Evolutionary conservation across 2,797 vertebrate genomes (phyloP), one percentile per base, ranked within the genome.

Genomic region (Etheostoma perlongum): DNA sequence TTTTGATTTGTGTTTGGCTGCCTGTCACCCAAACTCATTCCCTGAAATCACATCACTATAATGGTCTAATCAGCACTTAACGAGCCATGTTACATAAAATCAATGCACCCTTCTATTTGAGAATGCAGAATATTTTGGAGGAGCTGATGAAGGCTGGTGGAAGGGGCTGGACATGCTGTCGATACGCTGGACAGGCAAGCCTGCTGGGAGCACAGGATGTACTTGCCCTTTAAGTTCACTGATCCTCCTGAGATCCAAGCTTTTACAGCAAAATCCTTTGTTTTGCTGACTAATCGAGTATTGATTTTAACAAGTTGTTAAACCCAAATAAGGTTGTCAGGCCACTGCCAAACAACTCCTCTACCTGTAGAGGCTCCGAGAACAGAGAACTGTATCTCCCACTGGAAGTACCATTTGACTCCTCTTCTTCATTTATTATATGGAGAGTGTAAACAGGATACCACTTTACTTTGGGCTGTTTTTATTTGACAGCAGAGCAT

Each of bases 51-150:
- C 92, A 93, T 89, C 91, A 90, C 90, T 88, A 91, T 92, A 95
- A 93, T 92, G 90, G 93, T 90, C 92, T 94, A 90, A 93, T 95
- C 93, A 93, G 93, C 93, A 90, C 85, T 94, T 94, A 95, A 95
- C 87, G 87, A 95, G 91, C 90, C 90, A 76, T 92, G 91, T 87
- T 93, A 93, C 91, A 92, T 92, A 91, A 95, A 95, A 95, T 96
- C 95, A 83, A 95, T 95, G 92, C 84, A 48, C 78, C 84, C 77
- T 65, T 87, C 82, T 81, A 77, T 88, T 88, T 88, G 73, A 85
- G 85, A 91, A 90, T 91, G 87, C 86, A 74, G 90, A 94, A 92
- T 93, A 91, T 95, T 93, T 40, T 90, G 83, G 88, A 86, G 77
- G 85, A 66, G 91, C 81, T 74, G 85, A 91, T 88, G 85, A 92